Conservation (phyloP, 2,888 invertebrate genomes). For the Sycophila texana region DNA sequence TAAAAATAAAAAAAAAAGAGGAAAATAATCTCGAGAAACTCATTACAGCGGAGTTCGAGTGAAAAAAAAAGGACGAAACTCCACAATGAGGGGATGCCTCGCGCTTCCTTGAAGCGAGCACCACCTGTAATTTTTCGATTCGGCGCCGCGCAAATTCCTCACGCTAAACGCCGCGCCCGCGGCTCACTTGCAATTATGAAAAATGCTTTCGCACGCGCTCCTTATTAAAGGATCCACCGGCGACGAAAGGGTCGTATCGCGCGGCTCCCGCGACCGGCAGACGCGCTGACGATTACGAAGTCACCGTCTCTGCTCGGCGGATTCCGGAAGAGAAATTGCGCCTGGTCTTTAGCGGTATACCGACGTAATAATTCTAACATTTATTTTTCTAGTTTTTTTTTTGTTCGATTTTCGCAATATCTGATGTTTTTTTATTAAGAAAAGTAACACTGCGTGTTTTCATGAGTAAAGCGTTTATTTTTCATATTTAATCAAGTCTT, state of each 20-base stretch:
- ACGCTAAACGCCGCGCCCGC: slow-evolving; percentile 18
- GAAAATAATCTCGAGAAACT: slow-evolving; percentile 4
- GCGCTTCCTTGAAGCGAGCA: slow-evolving; percentile 1
- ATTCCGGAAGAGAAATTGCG: too few species aligned
- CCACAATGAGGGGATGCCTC: background rate
- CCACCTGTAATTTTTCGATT: slow-evolving; percentile 33
- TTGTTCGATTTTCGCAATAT: too few species aligned
- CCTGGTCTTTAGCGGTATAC: too few species aligned
- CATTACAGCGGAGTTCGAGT: background rate
- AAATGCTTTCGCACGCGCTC: slow-evolving; percentile 15
- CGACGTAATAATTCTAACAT: background rate
- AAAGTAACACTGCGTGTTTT: slow-evolving; percentile 63
- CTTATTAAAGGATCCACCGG: slow-evolving; percentile 32
- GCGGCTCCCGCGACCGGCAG: background rate
- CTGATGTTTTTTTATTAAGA: slow-evolving; percentile 72
- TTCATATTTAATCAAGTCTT: too few species aligned
- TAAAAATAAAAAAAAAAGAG: too few species aligned
- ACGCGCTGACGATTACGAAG: too few species aligned
- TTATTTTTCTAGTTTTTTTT: background rate
- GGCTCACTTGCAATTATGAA: slow-evolving; percentile 29
- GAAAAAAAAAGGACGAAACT: background rate
- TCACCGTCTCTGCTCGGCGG: too few species aligned
- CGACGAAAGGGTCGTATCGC: slow-evolving; percentile 23
- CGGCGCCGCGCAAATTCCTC: background rate
- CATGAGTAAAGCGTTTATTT: too few species aligned